These are phyloP conservation scores for Acanthis flammea DNA, from an alignment of 2,797 vertebrate species.

Conservation along the genomic window DNA sequence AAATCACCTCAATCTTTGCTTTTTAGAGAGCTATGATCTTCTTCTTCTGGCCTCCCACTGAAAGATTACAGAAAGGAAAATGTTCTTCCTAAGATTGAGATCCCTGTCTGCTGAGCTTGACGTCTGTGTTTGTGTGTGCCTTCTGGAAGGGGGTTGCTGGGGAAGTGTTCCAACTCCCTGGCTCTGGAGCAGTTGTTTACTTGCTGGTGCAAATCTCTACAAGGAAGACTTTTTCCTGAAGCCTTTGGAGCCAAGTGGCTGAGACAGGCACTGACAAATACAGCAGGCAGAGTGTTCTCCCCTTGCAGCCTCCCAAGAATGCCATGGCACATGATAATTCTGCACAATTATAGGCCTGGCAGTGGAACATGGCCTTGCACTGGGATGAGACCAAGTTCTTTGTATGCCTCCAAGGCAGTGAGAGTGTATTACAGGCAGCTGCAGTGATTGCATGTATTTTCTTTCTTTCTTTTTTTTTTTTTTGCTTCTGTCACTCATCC, in stretches of 20 bases:
- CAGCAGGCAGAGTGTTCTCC: not conserved
- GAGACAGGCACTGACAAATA: constrained; percentile 22
- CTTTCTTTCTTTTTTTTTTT: not conserved
- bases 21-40: not conserved
- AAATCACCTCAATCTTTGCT: not conserved
- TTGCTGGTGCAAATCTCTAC: not conserved
- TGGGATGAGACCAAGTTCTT: constrained; percentile 3
- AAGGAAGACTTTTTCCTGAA: not conserved
- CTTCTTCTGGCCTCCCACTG: not conserved
- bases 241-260: not conserved
- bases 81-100: not conserved
- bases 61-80: constrained; percentile 3
- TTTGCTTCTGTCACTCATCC: not conserved
- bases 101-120: not conserved
- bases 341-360: not conserved
- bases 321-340: constrained; percentile 1
- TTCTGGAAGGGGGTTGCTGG: not conserved
- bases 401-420: not conserved
- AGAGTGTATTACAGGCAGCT: not conserved
- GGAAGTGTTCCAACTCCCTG: not conserved
- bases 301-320: not conserved
- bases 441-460: not conserved
- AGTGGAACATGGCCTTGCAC: not conserved
- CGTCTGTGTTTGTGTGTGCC: not conserved
- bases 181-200: constrained; percentile 31